Conservation (phyloP, 2,113 vertebrate genomes). For the Apodemus sylvaticus region DNA sequence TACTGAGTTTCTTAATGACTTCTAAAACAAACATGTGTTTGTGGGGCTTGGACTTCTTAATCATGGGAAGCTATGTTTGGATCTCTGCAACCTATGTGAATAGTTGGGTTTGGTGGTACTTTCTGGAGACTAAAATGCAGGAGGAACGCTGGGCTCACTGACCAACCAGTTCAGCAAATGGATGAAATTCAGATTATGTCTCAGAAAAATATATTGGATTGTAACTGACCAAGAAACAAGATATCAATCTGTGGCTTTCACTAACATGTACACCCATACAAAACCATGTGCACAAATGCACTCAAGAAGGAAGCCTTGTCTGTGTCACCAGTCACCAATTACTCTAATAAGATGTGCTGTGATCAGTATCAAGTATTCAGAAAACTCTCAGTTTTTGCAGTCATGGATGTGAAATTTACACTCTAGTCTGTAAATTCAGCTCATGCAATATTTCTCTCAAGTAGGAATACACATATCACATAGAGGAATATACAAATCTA, state of each 20-base stretch:
- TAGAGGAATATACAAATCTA: neutral
- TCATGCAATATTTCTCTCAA: conserved; percentile 40
- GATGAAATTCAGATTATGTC: neutral
- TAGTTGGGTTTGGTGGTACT: neutral
- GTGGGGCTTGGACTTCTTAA: neutral
- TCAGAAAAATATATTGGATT: neutral
- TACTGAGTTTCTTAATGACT: neutral
- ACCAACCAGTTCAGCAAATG: neutral
- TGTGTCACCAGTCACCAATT: neutral
- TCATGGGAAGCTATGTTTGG: neutral
- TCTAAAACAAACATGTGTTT: neutral
- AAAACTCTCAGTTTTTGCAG: neutral
- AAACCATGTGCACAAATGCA: neutral
- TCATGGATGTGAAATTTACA: conserved; percentile 65
- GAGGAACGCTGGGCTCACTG: neutral
- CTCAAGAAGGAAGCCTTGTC: neutral
- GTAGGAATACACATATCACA: neutral
- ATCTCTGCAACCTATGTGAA: neutral
- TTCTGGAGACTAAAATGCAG: neutral
- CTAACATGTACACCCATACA: neutral
- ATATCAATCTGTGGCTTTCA: neutral
- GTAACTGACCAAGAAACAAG: neutral
- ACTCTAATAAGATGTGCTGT: neutral
- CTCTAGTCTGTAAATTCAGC: conserved; percentile 51
- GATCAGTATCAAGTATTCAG: neutral